Evolutionary conservation across 2,113 vertebrate genomes (phyloP).

Genomic region (Xyliphius kryptos): DNA sequence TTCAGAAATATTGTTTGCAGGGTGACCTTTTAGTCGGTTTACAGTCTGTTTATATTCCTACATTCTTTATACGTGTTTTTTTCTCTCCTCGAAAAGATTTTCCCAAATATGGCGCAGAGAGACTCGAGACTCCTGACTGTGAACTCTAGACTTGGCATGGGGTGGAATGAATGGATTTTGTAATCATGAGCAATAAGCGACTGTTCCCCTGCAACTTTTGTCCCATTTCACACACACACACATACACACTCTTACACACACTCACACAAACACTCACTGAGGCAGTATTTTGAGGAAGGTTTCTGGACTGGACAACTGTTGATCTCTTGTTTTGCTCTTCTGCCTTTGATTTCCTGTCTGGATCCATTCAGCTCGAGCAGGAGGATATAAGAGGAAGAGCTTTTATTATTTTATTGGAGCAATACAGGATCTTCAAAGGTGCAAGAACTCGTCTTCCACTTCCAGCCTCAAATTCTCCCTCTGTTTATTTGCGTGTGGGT

Average conservation of each 20-base stretch:
- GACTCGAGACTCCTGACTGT: not conserved
- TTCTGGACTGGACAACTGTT: conserved; percentile 24
- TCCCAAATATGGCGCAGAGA: not conserved
- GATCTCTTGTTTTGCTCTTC: conserved; percentile 31
- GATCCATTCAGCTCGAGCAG: conserved; percentile 50
- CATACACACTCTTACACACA: not conserved
- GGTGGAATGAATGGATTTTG: conserved; percentile 1
- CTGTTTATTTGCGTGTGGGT: not conserved
- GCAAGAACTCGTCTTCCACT: conserved; percentile 44
- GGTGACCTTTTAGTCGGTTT: not conserved
- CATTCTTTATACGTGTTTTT: not conserved
- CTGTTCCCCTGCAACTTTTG: not conserved
- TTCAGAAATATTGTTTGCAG: conserved; percentile 20
- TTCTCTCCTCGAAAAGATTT: not conserved
- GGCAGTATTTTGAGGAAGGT: conserved; percentile 3
- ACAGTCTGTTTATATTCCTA: not conserved
- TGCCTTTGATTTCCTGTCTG: conserved; percentile 47
- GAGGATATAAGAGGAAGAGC: conserved; percentile 46
- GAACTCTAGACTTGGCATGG: conserved; percentile 2
- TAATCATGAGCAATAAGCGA: not conserved
- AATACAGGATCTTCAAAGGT: conserved; percentile 57
- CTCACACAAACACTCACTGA: conserved; percentile 4
- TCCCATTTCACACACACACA: not conserved
- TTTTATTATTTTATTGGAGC: conserved; percentile 70
- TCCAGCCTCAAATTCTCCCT: conserved; percentile 27